phyloP scores from a whole-genome alignment of 2,888 invertebrate species.

The Cryptophagus acutangulus region DNA sequence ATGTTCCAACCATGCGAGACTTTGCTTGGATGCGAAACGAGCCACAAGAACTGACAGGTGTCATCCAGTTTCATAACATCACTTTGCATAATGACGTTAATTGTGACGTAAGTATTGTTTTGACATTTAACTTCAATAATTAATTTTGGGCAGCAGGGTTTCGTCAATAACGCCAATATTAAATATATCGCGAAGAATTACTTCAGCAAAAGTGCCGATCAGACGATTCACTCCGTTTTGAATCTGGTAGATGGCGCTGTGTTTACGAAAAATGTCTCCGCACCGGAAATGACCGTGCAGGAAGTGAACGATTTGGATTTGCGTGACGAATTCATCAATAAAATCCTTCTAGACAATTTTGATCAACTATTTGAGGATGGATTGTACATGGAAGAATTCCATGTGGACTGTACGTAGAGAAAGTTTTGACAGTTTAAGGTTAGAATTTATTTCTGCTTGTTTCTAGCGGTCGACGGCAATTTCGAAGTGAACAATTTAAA shows the following conservation, averaged over 20 bases:
- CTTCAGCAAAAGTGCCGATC: constrained; percentile 51
- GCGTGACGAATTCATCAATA: constrained; percentile 45
- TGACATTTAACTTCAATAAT: constrained; percentile 3
- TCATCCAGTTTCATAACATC: constrained; percentile 37
- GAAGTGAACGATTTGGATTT: constrained; percentile 42
- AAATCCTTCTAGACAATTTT: constrained; percentile 45
- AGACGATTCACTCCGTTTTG: constrained; percentile 47
- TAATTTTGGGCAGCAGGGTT: constrained; percentile 38
- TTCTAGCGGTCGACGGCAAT: constrained; percentile 23
- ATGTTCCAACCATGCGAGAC: constrained; percentile 40
- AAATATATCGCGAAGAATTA: constrained; percentile 49
- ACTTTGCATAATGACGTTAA: constrained; percentile 37
- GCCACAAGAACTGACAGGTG: constrained; percentile 32
- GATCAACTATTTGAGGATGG: constrained; percentile 46
- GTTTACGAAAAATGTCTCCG: constrained; percentile 41
- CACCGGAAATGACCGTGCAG: constrained; percentile 36
- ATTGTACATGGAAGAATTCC: constrained; percentile 32
- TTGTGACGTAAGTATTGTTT: constrained; percentile 37
- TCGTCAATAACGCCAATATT: constrained; percentile 49
- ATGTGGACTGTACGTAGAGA: constrained; percentile 28
- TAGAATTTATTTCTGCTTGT: neutral
- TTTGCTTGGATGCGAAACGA: constrained; percentile 52
- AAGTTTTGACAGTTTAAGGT: neutral
- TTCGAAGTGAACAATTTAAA: constrained; percentile 51
- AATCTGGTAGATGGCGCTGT: constrained; percentile 45